Conservation (phyloP, 35 echinoderm and acorn worm genomes). For the Amphiura filiformis region DNA sequence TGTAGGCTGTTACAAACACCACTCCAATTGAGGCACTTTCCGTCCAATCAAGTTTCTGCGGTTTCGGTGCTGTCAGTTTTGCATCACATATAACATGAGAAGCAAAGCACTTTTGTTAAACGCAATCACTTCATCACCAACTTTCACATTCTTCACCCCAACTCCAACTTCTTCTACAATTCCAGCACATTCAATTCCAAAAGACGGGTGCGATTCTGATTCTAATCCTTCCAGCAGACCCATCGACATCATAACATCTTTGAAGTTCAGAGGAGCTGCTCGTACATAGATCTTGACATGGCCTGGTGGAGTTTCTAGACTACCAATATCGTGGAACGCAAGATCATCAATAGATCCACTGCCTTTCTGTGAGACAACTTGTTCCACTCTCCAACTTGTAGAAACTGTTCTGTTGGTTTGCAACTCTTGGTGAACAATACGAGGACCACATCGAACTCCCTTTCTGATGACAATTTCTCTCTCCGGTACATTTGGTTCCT, state of each 20-base stretch:
- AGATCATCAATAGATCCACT: slow-evolving; percentile 46
- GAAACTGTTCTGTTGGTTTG: slow-evolving; percentile 3
- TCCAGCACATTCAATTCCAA: slow-evolving; percentile 64
- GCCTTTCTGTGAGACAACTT: neutral
- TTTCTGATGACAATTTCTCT: slow-evolving; percentile 20
- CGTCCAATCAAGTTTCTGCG: slow-evolving; percentile 45
- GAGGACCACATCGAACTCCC: neutral
- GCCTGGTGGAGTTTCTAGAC: slow-evolving; percentile 30
- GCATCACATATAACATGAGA: slow-evolving; percentile 55
- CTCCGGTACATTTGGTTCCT: neutral
- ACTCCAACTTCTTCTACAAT: slow-evolving; percentile 65
- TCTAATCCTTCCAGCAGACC: slow-evolving; percentile 25
- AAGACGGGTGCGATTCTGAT: slow-evolving; percentile 9
- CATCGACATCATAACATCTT: slow-evolving; percentile 39
- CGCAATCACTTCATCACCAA: slow-evolving; percentile 61
- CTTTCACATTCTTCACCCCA: slow-evolving; percentile 50
- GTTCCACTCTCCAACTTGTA: slow-evolving; percentile 20
- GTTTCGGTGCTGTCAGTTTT: slow-evolving; percentile 40
- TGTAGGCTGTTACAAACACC: slow-evolving; percentile 66
- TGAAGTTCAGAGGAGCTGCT: slow-evolving; percentile 54
- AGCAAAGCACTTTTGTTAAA: slow-evolving; percentile 60
- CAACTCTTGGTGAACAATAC: slow-evolving; percentile 18
- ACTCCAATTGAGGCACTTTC: slow-evolving; percentile 47
- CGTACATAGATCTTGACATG: slow-evolving; percentile 54
- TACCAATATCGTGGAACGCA: slow-evolving; percentile 20